These are phyloP conservation scores for Apocrypta bakeri DNA, from an alignment of 1,140 invertebrate species.

Conservation along the genomic window DNA sequence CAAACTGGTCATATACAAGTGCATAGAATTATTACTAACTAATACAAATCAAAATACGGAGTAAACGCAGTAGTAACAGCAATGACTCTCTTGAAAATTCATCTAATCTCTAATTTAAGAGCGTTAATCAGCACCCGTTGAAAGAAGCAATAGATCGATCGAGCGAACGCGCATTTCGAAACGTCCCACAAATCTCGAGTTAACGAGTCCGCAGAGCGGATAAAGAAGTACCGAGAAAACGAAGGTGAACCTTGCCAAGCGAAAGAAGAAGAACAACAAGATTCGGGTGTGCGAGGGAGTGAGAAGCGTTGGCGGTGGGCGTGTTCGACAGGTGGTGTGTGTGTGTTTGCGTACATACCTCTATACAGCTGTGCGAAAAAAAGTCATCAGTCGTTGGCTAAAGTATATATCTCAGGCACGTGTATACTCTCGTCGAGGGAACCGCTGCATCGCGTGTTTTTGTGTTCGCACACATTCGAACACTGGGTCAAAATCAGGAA, in stretches of 20 bases:
- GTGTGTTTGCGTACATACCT: not conserved
- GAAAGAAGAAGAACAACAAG: constrained; percentile 6
- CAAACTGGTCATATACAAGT: no score
- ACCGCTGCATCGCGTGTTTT: not conserved
- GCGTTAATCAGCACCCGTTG: no score
- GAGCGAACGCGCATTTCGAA: no score
- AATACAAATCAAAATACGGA: no score
- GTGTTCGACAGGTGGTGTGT: constrained; percentile 59
- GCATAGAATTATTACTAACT: no score
- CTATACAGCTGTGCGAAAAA: not conserved
- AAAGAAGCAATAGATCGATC: no score
- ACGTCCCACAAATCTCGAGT: constrained; percentile 60
- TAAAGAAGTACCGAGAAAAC: constrained; percentile 43
- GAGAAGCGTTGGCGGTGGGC: constrained; percentile 53
- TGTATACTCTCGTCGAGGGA: not conserved
- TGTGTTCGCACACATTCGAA: not conserved
- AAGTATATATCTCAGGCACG: not conserved
- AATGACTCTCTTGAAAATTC: no score
- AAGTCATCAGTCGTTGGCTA: not conserved
- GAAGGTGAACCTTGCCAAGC: constrained; percentile 9
- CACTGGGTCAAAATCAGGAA: constrained; percentile 47
- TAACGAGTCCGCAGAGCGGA: constrained; percentile 61
- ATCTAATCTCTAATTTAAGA: no score
- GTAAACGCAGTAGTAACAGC: no score
- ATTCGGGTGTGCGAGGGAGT: constrained; percentile 11